Percentiles rank a stretch among this genome's conserved stretches.
Evolutionary conservation across 2,113 vertebrate genomes (phyloP).

Genomic region (Phyllostomus hastatus): DNA sequence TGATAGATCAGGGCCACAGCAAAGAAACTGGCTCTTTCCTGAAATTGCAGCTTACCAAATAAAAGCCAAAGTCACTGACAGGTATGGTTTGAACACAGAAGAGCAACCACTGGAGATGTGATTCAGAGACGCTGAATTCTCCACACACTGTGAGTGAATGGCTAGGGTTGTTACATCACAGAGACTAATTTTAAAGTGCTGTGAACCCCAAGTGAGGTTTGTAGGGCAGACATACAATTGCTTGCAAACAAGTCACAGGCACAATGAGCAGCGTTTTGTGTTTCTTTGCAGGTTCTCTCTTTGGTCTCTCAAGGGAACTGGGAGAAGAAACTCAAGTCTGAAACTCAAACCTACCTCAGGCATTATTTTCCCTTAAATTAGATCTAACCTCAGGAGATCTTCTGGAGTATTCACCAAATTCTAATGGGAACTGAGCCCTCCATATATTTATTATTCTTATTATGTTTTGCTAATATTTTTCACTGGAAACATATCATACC

Average conservation of each 20-base stretch:
- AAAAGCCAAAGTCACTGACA: not conserved
- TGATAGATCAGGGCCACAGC: not conserved
- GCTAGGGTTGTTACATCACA: not conserved
- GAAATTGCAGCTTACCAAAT: not conserved
- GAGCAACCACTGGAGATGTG: rapidly evolving
- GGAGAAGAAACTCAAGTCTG: not conserved
- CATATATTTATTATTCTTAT: not conserved
- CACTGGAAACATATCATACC: not conserved
- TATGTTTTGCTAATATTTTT: slow-evolving; percentile 7
- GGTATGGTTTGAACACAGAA: not conserved
- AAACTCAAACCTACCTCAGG: not conserved
- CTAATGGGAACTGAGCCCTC: not conserved
- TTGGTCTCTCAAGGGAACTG: not conserved
- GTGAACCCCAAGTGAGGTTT: not conserved
- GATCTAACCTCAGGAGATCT: not conserved
- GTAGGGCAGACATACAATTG: not conserved
- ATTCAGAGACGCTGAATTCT: not conserved
- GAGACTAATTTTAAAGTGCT: not conserved
- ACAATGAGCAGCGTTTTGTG: not conserved
- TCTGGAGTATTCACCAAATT: not conserved
- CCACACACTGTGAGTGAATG: not conserved
- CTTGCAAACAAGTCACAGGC: slow-evolving; percentile 4
- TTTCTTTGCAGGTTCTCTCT: slow-evolving; percentile 20
- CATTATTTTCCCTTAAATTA: not conserved
- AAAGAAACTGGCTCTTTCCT: not conserved